phyloP scores from a whole-genome alignment of 1,140 invertebrate species.

The Eciton burchellii region DNA sequence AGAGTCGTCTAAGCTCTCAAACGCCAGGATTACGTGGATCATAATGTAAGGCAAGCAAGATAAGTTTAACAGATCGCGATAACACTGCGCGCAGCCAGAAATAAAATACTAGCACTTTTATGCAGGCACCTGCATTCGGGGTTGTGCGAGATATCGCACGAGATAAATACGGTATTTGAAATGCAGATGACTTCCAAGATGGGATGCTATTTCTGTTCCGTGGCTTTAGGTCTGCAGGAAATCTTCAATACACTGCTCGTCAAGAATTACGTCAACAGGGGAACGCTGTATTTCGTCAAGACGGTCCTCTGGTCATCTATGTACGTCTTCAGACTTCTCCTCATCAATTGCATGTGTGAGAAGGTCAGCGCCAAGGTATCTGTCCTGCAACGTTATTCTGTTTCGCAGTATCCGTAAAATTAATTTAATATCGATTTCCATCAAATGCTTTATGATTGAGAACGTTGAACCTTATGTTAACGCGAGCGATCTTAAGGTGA shows the following conservation, averaged over 20 bases:
- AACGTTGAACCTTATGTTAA: not conserved
- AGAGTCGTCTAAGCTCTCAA: too few relatives aligned
- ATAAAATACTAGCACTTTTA: not conserved
- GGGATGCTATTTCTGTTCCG: not conserved
- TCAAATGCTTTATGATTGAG: too few relatives aligned
- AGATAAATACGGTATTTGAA: not conserved
- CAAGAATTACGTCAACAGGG: too few relatives aligned
- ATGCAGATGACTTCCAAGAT: conserved; percentile 3
- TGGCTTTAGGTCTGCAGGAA: not conserved
- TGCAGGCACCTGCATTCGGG: conserved; percentile 2
- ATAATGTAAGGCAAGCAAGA: not conserved
- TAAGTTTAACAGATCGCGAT: not conserved
- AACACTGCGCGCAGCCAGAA: not conserved
- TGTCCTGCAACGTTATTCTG: not conserved
- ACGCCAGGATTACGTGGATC: not conserved
- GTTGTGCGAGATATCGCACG: not conserved
- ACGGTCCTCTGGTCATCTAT: not conserved
- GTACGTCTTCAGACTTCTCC: not conserved
- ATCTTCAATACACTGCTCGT: not conserved
- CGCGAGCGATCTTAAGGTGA: not conserved
- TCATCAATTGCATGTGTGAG: conserved; percentile 7
- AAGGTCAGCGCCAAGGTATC: conserved; percentile 10
- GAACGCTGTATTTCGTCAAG: too few relatives aligned
- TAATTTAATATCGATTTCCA: too few relatives aligned
- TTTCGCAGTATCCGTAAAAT: too few relatives aligned